phyloP scores from a whole-genome alignment of 2,797 vertebrate species.

The Phalloptychus januarius region DNA sequence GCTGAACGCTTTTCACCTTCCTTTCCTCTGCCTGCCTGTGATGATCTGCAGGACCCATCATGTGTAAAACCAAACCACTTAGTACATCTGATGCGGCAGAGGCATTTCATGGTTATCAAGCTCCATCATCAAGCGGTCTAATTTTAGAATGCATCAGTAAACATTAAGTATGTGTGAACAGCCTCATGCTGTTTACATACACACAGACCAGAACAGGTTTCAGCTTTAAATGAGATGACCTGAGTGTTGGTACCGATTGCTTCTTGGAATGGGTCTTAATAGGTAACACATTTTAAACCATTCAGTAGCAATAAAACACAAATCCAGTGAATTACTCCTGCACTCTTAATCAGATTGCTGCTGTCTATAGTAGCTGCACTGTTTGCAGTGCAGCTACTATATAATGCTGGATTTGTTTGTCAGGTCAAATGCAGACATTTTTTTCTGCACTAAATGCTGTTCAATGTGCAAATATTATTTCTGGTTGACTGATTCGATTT shows the following conservation, averaged over 20 bases:
- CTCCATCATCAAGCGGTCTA: conserved; percentile 54
- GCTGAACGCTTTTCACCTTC: background rate
- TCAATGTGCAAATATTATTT: background rate
- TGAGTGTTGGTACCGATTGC: background rate
- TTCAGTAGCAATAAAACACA: background rate
- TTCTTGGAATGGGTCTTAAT: background rate
- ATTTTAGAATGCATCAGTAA: conserved; percentile 60
- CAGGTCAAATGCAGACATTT: background rate
- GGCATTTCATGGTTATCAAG: conserved; percentile 62
- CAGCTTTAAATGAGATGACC: conserved; percentile 7
- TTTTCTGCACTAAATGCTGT: conserved; percentile 4
- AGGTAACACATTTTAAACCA: background rate
- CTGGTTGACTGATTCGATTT: background rate
- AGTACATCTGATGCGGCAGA: conserved; percentile 42
- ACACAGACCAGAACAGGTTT: conserved; percentile 20
- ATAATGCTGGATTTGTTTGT: background rate
- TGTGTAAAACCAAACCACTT: conserved; percentile 41
- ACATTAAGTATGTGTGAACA: conserved; percentile 43
- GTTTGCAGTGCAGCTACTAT: background rate
- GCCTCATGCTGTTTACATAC: conserved; percentile 33
- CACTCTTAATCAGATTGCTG: background rate
- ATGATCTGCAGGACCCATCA: conserved; percentile 18
- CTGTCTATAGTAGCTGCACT: background rate
- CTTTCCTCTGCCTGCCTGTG: conserved; percentile 12
- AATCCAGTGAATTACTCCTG: background rate